These are phyloP conservation scores for Noctua pronuba DNA, from an alignment of 2,888 invertebrate genomes.

Conservation along the genomic window DNA sequence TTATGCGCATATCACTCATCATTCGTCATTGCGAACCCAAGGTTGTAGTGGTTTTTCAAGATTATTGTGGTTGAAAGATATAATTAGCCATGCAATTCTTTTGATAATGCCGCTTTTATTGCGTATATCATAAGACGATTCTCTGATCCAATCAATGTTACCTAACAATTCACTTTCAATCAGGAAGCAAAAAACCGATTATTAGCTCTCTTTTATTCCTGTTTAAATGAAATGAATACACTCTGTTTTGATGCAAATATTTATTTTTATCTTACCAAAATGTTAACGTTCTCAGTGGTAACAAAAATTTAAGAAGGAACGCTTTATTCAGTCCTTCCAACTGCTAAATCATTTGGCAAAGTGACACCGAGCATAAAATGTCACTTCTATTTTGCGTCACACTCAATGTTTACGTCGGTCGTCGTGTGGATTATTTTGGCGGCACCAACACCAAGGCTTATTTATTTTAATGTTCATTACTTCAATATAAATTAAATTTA, in stretches of 20 bases:
- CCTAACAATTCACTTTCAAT: too few relatives aligned
- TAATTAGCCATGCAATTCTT: background rate
- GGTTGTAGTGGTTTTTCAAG: background rate
- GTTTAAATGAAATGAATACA: too few relatives aligned
- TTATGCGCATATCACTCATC: background rate
- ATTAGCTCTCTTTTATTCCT: too few relatives aligned
- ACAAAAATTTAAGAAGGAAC: background rate
- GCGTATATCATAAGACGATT: background rate
- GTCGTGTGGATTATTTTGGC: constrained; percentile 31
- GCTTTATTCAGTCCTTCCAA: background rate
- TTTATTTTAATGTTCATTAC: constrained; percentile 52
- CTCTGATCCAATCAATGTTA: background rate
- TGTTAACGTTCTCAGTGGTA: background rate
- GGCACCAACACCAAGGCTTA: constrained; percentile 34
- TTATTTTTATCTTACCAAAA: background rate
- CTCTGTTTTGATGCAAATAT: background rate
- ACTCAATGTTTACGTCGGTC: constrained; percentile 17
- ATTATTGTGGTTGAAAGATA: background rate
- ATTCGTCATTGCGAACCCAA: background rate
- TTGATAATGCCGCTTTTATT: background rate
- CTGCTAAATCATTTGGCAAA: background rate
- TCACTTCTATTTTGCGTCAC: constrained; percentile 27
- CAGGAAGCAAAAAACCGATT: too few relatives aligned
- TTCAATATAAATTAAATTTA: constrained; percentile 59
- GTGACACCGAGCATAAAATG: constrained; percentile 11